These are phyloP conservation scores for Microtus ochrogaster DNA, from an alignment of 2,113 vertebrate species.

Conservation along the genomic window DNA sequence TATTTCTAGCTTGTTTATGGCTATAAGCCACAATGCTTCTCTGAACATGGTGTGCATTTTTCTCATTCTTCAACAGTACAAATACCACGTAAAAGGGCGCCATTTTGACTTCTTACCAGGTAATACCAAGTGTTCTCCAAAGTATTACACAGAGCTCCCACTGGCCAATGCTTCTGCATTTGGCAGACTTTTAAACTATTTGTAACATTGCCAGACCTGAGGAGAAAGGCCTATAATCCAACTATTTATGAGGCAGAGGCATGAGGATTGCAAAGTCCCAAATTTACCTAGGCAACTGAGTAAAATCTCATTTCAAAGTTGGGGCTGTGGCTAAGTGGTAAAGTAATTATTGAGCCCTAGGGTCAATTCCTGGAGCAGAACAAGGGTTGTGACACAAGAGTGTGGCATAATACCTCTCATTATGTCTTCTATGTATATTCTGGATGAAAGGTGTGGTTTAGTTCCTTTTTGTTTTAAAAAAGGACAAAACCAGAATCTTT, in stretches of 20 bases:
- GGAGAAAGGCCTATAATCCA: too few relatives aligned
- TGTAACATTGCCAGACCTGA: neutral
- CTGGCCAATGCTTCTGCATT: neutral
- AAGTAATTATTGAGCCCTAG: neutral
- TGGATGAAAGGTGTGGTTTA: neutral
- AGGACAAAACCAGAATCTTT: neutral
- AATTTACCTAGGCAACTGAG: neutral
- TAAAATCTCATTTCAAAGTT: neutral
- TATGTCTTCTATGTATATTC: neutral
- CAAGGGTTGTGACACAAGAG: neutral
- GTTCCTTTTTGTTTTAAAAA: neutral
- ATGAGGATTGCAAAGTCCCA: neutral
- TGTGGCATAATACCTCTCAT: neutral
- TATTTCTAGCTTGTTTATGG: neutral
- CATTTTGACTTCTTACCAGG: neutral
- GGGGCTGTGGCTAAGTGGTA: neutral
- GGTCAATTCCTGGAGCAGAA: neutral
- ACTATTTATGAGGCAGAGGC: neutral
- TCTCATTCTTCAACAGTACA: neutral
- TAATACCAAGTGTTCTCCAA: neutral
- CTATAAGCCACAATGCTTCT: neutral
- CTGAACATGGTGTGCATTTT: neutral
- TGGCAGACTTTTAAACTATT: neutral
- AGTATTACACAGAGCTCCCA: neutral
- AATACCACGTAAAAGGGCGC: neutral